These are phyloP conservation scores for Epinephelus lanceolatus DNA, from an alignment of 2,113 vertebrate genomes.

Conservation along the genomic window DNA sequence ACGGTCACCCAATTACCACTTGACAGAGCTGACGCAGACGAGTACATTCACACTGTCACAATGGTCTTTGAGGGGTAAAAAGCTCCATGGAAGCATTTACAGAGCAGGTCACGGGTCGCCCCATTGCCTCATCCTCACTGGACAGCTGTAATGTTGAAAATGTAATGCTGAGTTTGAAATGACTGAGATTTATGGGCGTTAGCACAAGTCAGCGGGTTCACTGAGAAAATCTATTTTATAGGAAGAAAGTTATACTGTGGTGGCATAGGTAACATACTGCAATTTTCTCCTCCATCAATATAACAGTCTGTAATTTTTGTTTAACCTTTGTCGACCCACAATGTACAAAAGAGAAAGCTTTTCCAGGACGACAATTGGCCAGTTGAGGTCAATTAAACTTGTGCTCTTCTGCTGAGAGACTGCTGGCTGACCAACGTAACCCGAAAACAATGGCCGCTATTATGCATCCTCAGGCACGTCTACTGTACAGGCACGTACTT, in stretches of 20 bases:
- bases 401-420: slow-evolving; percentile 40
- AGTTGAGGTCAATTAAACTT: slow-evolving; percentile 54
- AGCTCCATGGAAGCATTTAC: slow-evolving; percentile 54
- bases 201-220: slow-evolving; percentile 42
- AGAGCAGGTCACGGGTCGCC: slow-evolving; percentile 31
- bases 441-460: slow-evolving; percentile 62
- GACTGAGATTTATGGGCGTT: slow-evolving; percentile 36
- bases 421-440: slow-evolving; percentile 39
- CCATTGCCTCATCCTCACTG: slow-evolving; percentile 63
- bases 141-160: slow-evolving; percentile 44
- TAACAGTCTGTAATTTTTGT: slow-evolving; percentile 26
- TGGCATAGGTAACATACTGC: slow-evolving; percentile 25
- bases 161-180: slow-evolving; percentile 42
- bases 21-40: slow-evolving; percentile 47
- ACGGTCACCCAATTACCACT: slow-evolving; percentile 24
- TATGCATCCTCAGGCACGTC: slow-evolving; percentile 57
- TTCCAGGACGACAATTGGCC: slow-evolving; percentile 21
- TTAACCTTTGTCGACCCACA: slow-evolving; percentile 44
- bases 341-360: slow-evolving; percentile 16
- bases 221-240: slow-evolving; percentile 34
- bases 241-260: slow-evolving; percentile 8
- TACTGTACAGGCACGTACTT: slow-evolving; percentile 37
- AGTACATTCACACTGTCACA: slow-evolving; percentile 47
- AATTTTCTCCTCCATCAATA: slow-evolving; percentile 41
- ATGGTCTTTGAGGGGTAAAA: slow-evolving; percentile 50